Conservation (phyloP, 2,888 invertebrate genomes). For the Priapulus caudatus region DNA sequence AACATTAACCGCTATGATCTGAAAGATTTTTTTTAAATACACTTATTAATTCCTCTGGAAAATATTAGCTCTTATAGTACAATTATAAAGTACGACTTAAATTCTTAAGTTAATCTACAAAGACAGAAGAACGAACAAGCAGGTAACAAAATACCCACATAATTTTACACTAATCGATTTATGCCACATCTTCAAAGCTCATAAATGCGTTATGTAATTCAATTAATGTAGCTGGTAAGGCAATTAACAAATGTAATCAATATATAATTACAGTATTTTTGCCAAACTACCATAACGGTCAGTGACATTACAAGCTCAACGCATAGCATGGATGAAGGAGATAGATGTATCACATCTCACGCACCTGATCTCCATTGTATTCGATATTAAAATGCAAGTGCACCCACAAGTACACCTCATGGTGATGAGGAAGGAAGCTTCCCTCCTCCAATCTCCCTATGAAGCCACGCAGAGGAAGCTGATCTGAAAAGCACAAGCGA, state of each 20-base stretch:
- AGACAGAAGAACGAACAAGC: too few relatives aligned
- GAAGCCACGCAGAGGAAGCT: conserved; percentile 43
- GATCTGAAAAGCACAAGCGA: conserved; percentile 35
- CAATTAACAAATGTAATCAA: neutral
- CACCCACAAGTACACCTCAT: conserved; percentile 42
- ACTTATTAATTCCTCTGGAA: too few relatives aligned
- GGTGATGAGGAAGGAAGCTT: conserved; percentile 43
- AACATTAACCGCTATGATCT: conserved; percentile 43
- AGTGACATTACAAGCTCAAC: too few relatives aligned
- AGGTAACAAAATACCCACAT: too few relatives aligned
- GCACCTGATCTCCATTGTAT: conserved; percentile 41
- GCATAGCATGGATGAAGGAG: neutral
- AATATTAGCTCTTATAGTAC: too few relatives aligned
- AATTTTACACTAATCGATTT: too few relatives aligned
- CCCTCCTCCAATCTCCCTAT: conserved; percentile 43
- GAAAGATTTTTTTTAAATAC: too few relatives aligned
- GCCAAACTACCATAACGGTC: neutral
- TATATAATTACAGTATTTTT: conserved; percentile 6
- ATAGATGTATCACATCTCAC: conserved; percentile 14
- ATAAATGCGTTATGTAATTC: too few relatives aligned
- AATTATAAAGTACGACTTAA: too few relatives aligned
- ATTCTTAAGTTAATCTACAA: too few relatives aligned
- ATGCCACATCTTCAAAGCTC: too few relatives aligned
- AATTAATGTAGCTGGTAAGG: too few relatives aligned
- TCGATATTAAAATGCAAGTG: conserved; percentile 43